Conservation (phyloP, 2,113 vertebrate genomes). For the Megaceryle maxima region DNA sequence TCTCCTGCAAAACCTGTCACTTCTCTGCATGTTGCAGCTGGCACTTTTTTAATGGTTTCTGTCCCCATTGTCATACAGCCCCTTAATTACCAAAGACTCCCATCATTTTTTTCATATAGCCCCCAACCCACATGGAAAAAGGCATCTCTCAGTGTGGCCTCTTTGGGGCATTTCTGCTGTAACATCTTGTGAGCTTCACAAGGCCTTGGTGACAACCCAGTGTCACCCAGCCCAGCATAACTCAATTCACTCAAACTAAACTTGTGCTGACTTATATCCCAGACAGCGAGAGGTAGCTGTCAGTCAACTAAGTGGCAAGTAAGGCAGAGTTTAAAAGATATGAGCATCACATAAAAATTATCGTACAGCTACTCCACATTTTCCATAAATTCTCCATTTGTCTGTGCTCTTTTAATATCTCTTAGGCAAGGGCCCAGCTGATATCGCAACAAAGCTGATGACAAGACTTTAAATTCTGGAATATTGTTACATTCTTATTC, state of each 20-base stretch:
- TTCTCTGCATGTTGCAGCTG: background rate
- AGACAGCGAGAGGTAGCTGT: background rate
- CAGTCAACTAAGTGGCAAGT: background rate
- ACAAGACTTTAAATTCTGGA: background rate
- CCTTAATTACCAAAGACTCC: background rate
- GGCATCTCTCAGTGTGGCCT: background rate
- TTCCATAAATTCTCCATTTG: background rate
- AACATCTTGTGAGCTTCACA: fast-evolving
- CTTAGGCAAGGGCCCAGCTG: background rate
- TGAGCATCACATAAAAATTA: background rate
- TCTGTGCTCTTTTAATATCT: background rate
- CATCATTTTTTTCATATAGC: background rate
- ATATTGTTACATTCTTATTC: background rate
- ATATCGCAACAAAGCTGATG: background rate
- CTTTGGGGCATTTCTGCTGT: background rate
- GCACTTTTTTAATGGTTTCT: background rate
- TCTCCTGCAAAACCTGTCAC: background rate
- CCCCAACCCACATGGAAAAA: background rate
- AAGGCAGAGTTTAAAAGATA: background rate
- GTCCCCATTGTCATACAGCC: no score
- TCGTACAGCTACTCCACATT: background rate
- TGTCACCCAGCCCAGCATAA: background rate
- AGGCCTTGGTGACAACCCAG: background rate
- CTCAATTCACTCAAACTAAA: background rate
- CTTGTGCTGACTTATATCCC: background rate